These are phyloP conservation scores for Streptopelia turtur DNA, from an alignment of 2,797 vertebrate genomes.

Conservation along the genomic window DNA sequence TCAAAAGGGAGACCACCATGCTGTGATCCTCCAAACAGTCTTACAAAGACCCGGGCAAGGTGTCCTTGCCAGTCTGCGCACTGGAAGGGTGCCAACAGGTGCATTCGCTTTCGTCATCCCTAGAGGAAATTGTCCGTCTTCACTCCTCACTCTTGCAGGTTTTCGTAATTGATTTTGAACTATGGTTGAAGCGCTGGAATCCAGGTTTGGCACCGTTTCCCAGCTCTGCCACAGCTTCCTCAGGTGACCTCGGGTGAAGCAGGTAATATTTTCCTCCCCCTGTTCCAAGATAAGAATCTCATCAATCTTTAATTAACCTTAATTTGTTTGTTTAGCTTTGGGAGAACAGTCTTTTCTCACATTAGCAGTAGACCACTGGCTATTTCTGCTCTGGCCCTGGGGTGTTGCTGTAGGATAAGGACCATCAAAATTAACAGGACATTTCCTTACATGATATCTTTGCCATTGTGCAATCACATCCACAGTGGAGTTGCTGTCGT, in stretches of 20 bases:
- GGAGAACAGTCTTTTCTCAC: background rate
- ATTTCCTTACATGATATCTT: background rate
- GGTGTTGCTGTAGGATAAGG: background rate
- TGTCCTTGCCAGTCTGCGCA: background rate
- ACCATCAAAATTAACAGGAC: background rate
- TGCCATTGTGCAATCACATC: fast-evolving
- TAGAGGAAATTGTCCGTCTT: background rate
- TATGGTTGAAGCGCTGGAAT: background rate
- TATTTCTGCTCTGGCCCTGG: background rate
- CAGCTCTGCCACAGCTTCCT: background rate
- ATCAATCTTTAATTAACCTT: slow-evolving; percentile 10
- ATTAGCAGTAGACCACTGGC: background rate
- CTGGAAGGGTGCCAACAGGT: background rate
- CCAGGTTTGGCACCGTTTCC: background rate
- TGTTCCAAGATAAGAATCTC: background rate
- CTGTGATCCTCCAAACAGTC: background rate
- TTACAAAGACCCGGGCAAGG: background rate
- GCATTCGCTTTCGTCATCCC: background rate
- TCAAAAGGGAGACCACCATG: background rate
- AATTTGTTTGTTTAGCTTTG: background rate
- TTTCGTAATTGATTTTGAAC: background rate
- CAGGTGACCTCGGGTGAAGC: background rate
- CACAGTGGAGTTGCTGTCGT: background rate
- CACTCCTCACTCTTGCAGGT: background rate
- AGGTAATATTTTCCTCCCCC: background rate